A percentile compares a stretch with the other conserved stretches of the same genome.
Conservation (phyloP, 2,113 vertebrate species). For the Heliornis fulica region DNA sequence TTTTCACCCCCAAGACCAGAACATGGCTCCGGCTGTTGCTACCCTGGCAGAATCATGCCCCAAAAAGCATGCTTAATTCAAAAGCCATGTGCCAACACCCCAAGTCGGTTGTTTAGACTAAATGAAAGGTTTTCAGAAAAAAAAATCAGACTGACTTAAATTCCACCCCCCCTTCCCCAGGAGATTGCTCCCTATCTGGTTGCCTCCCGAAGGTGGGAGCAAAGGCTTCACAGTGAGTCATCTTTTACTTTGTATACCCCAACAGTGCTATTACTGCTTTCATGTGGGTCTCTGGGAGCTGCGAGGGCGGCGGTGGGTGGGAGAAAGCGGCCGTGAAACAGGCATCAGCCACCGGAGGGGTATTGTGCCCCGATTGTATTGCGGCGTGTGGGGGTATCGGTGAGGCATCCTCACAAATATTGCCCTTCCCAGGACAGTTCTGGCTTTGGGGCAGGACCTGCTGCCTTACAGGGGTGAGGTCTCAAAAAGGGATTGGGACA, state of each 20-base stretch:
- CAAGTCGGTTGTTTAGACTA: slow-evolving; percentile 23
- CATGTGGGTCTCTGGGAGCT: not conserved
- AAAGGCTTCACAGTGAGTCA: slow-evolving; percentile 47
- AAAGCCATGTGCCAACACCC: not conserved
- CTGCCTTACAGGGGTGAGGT: fast-evolving
- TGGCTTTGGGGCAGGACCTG: not conserved
- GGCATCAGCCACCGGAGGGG: not conserved
- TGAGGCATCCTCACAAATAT: not conserved
- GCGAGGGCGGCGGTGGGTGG: not conserved
- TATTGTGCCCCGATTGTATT: not conserved
- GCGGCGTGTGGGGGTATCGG: not conserved
- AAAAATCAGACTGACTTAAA: not conserved
- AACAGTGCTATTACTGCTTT: not conserved
- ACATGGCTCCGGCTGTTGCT: not conserved
- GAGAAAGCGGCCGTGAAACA: not conserved
- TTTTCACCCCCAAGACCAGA: not conserved
- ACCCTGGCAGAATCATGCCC: not conserved
- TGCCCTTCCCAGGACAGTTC: not conserved
- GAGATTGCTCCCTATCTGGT: slow-evolving; percentile 42
- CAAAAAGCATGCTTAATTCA: not conserved
- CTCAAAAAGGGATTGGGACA: not conserved
- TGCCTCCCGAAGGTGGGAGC: slow-evolving; percentile 46
- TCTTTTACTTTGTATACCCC: slow-evolving; percentile 17
- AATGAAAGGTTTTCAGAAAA: not conserved
- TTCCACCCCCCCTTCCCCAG: slow-evolving; percentile 31